A percentile compares a stretch with the other conserved stretches of the same genome.
These are phyloP conservation scores for Corynorhinus townsendii DNA, from an alignment of 2,113 vertebrate genomes.

Conservation along the genomic window DNA sequence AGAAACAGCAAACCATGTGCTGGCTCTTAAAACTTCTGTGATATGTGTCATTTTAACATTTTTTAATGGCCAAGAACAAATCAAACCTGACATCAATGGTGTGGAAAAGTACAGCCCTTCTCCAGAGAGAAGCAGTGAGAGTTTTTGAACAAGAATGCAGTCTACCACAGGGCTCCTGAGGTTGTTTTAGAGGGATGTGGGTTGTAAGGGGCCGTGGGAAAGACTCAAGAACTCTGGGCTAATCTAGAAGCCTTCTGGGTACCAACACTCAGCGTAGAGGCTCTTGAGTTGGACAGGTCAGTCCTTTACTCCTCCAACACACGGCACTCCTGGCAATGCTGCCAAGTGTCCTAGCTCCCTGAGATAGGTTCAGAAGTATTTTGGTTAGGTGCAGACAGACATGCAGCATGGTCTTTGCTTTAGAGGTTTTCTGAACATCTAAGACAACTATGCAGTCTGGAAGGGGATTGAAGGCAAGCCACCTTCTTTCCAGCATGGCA, in stretches of 20 bases:
- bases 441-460: background rate
- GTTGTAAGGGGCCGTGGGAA: accelerated
- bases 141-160: background rate
- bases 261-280: background rate
- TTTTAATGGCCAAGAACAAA: background rate
- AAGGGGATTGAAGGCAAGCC: background rate
- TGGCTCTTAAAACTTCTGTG: background rate
- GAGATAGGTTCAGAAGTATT: background rate
- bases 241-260: background rate
- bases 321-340: background rate
- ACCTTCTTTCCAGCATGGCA: background rate
- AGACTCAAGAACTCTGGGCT: background rate
- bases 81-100: background rate
- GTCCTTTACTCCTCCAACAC: background rate
- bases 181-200: background rate
- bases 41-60: background rate
- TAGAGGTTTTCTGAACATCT: background rate
- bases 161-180: background rate
- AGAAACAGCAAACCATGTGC: background rate
- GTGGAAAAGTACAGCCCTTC: background rate
- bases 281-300: background rate
- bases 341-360: background rate
- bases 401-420: background rate
- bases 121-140: background rate
- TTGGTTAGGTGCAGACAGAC: background rate